phyloP scores from a whole-genome alignment of 2,797 vertebrate species.

The Sebastes matsubarae region DNA sequence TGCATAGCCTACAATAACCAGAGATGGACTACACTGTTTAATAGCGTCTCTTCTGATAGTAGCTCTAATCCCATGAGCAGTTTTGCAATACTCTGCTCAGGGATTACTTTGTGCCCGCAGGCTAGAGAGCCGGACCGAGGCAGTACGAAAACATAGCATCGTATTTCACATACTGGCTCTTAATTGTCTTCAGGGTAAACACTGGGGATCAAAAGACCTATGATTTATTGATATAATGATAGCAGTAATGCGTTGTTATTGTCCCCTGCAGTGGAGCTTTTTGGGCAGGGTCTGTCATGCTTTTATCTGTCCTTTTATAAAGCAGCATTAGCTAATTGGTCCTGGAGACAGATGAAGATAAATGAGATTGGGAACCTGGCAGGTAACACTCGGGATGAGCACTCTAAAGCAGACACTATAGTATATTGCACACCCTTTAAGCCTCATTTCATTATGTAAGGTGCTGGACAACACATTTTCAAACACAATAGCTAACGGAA shows the following conservation, averaged over 20 bases:
- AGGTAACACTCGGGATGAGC: constrained; percentile 14
- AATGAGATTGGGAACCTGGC: constrained; percentile 30
- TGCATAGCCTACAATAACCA: not conserved
- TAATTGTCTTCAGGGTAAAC: constrained; percentile 38
- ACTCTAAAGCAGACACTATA: not conserved
- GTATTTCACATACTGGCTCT: constrained; percentile 52
- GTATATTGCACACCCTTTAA: not conserved
- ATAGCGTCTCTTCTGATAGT: constrained; percentile 26
- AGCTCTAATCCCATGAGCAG: constrained; percentile 44
- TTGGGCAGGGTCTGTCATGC: not conserved
- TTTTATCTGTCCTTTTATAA: constrained; percentile 37
- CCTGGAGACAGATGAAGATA: constrained; percentile 25
- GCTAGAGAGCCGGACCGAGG: constrained; percentile 13
- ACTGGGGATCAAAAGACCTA: constrained; percentile 28
- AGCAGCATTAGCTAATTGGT: constrained; percentile 58
- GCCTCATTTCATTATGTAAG: constrained; percentile 5
- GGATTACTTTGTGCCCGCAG: constrained; percentile 44
- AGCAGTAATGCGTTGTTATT: constrained; percentile 14
- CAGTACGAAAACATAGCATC: constrained; percentile 29
- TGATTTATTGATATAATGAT: constrained; percentile 35
- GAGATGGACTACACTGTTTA: constrained; percentile 6
- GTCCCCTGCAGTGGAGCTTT: constrained; percentile 8
- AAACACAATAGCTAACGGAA: not conserved
- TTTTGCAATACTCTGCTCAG: constrained; percentile 33
- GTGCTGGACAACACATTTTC: not conserved